Base-by-base conservation (phyloP, 1,140 invertebrate genomes). In the Drosophila simulans region DNA sequence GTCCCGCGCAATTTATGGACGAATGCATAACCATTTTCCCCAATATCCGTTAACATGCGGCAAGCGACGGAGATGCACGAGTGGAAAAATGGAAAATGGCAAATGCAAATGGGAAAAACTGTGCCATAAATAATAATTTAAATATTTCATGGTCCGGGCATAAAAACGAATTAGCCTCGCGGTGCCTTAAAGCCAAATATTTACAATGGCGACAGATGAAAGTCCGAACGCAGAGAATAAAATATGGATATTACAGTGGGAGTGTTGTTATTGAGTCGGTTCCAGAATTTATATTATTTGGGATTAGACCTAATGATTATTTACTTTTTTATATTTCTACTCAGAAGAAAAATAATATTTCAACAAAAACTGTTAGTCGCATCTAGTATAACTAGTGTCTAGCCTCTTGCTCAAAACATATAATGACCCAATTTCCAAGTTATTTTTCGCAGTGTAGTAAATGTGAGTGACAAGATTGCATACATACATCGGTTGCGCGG, bases 121-220 rank as follows among this genome's bases (percentile, higher is more conserved):
- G 69, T 49, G 71, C 72, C 77, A 88, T 88, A 88, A 88, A 88
- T 88, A 89, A 84, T 88, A 88, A 89, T 88, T 88, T 80, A 89
- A 89, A 89, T 68, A 73, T 84, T 83, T 78, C 65, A 49, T 69
- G 58, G 56, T 58, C 25, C 51, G 53, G 39, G 74, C 74, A 88
- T 89, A 80, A 89, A 89, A 80, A 56, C 48, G 79, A 83, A 86
- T 88, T 89, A 89, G 84, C 60, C 75, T 64, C 8, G 51, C 46
- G 40, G 17, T 45, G 65, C 63, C 79, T 86, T 86, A 72, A 80
- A 89, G 56, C 59, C 79, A 88, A 75, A 71, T 79, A 83, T 69
- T 83, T 82, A 60, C 54, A 52, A 49, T 43, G 40, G 31, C 8
- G 22, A 11, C 8, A 5, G 51, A 15, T 15, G 40, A 5, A 20